phyloP scores from a whole-genome alignment of 2,888 invertebrate genomes.

The Drosophila kambysellisi region DNA sequence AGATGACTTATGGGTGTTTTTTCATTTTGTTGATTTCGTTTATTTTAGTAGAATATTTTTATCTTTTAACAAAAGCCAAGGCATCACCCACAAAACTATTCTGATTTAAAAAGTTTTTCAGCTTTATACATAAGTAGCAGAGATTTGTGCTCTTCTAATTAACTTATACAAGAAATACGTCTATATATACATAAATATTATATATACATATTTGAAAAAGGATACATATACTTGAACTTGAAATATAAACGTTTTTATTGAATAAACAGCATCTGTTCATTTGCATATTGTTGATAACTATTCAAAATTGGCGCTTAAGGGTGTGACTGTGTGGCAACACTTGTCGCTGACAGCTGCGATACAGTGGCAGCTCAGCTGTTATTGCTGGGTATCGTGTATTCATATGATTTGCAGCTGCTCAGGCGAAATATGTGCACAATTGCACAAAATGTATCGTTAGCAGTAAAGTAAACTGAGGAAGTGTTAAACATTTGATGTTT shows the following conservation, averaged over 20 bases:
- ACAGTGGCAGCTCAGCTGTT: slow-evolving; percentile 40
- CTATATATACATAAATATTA: slow-evolving; percentile 34
- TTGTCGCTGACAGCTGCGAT: slow-evolving; percentile 11
- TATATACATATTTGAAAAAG: slow-evolving; percentile 41
- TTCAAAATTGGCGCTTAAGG: slow-evolving; percentile 19
- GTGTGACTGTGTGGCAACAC: slow-evolving; percentile 20
- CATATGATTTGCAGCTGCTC: neutral
- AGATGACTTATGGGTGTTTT: slow-evolving; percentile 42
- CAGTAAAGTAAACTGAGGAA: neutral
- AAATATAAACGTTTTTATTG: slow-evolving; percentile 79
- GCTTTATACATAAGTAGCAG: slow-evolving; percentile 42
- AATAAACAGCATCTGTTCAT: slow-evolving; percentile 26
- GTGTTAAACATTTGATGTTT: neutral
- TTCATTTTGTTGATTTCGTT: slow-evolving; percentile 1
- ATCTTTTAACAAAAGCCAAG: slow-evolving; percentile 30
- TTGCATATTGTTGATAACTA: neutral
- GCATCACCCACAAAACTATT: slow-evolving; percentile 31
- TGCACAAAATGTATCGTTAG: neutral
- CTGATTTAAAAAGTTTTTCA: slow-evolving; percentile 29
- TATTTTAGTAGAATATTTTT: neutral
- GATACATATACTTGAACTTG: slow-evolving; percentile 62
- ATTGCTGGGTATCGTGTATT: slow-evolving; percentile 24
- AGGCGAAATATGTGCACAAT: neutral
- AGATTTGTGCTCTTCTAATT: slow-evolving; percentile 46
- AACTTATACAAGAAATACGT: slow-evolving; percentile 47